Evolutionary conservation across 2,797 vertebrate species (phyloP), one percentile per base, ranked within the genome.

Genomic region (Lacerta bilineata): DNA sequence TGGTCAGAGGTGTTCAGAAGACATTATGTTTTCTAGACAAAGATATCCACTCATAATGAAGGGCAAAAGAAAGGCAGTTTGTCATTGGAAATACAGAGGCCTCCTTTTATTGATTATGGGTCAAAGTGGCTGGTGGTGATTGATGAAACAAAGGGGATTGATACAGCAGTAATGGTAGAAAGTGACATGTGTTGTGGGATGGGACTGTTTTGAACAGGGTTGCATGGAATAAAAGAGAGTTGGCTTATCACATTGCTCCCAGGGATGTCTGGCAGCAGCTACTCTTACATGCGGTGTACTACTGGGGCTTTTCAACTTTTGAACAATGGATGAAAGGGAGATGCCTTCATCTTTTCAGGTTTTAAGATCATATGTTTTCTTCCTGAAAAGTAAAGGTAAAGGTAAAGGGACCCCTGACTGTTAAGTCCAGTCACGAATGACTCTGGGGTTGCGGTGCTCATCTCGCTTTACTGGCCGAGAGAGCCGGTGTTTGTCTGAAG

Each of bases 241-340:
- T 80, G 83, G 83, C 71, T 89, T 80, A 39, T 11, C 13, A 87
- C 91, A 92, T 90, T 84, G 83, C n/a, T 88, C 78, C 46, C 85
- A 66, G 81, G 90, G 64, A 83, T 86, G 27, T 46, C 46, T 81
- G 76, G 89, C 27, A 78, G 55, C 84, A 89, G 90, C 78, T 92
- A 61, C 23, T 91, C 83, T 55, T 84, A 87, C 25, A 46, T 85
- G 76, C 55, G 20, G n/a, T n/a, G 17, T 8, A 23, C 18, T 68
- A 79, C 81, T 7, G 6, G 75, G 8, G 5, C 33, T 6, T 80
- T 84, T 74, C 74, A 84, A 50, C 66, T 50, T 41, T 81, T 81
- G 29, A 86, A 82, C 33, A 68, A 76, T 41, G 69, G 76, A 80
- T 80, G 11, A 80, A 87, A 80, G 36, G 77, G 61, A 83, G 36